Evolutionary conservation across 2,888 invertebrate species (phyloP), one percentile per base, ranked within the genome.

Genomic region (Apamea epomidion): DNA sequence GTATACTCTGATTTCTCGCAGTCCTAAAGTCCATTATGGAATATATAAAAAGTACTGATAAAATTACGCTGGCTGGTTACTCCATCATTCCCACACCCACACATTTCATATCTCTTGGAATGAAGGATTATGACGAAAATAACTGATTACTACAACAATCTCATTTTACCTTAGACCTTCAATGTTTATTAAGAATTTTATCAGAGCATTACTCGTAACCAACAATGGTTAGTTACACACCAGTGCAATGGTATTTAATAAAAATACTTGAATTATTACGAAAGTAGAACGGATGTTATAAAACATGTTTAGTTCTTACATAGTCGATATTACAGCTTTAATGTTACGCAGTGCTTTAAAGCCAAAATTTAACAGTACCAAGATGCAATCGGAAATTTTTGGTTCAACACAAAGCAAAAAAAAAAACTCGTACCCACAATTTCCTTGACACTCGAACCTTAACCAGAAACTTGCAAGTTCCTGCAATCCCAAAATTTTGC

Each of bases 171-270:
- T 48, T 64, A 73, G 68, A 74, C 80, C 84, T 87, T 80, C 74
- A 76, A 48, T 73, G 60, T n/a, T 75, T 87, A 85, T 85, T 87
- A 77, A 62, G 29, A 67, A 65, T 76, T 32, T 87, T 76, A 83
- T 87, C 87, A 29, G 25, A 21, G 2, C 45, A 74, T 65, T 71
- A 77, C 8, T 60, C 25, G 16, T 51, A 71, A 76, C 14, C 54
- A 71, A 72, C 48, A n/a, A 72, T 68, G 29, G 32, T 67, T 37
- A 18, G 45, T 76, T 16, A 48, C 37, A 32, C 10, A 65, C 18
- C n/a, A 37, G 72, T 60, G n/a, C 21, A 72, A 62, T 51, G 1
- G 2, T 54, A 72, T 72, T 68, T 1, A 29, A 54, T 48, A 51
- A 42, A 68, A 68, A 58, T 29, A 62, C 14, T 29, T 54, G 21